Base-by-base conservation (phyloP, 2,113 vertebrate genomes). In the Corapipo altera region DNA sequence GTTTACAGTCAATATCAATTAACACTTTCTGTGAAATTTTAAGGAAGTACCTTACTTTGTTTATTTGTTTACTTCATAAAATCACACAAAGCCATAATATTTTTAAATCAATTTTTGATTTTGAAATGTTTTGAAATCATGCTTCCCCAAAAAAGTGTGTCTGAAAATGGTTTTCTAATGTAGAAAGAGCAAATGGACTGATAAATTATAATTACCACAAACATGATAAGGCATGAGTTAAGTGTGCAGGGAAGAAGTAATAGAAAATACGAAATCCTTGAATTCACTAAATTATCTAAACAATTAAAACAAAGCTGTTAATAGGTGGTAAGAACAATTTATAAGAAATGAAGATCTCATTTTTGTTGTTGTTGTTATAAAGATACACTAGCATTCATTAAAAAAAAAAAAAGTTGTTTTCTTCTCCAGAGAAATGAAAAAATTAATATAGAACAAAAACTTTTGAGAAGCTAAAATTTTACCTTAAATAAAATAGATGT, bases 361-460 rank as follows among this genome's bases (percentile, higher is more conserved):
- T 51, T 51, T 51, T 51, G 6, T 49, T 49, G 24, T 27, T 51
- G 26, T 27, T 51, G 49, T 52, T 27, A 24, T n/a, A 48, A 82
- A 2, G 0, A 1, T 78, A 33, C 1, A 35, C 1, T n/a, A 32
- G n/a, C 0, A 5, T 43, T 8, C 44, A 46, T 35, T n/a, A 8
- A 5, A 14, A 41, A 52, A n/a, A 24, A 8, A 12, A 51, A 70
- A 7, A 54, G 5, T 26, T 54, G 2, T 1, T 59, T 77, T 72
- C 5, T 48, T 88, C 39, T 74, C 39, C 15, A 89, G 44, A 72
- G 3, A 64, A 80, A 27, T 30, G 0, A 46, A 41, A 3, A 48
- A 62, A 24, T 9, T 18, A 48, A 33, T 21, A 33, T 2, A 54
- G 2, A 24, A 0, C 1, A 48, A 70, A 69, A 58, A 39, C 3